These are phyloP conservation scores for Zapornia atra DNA, from an alignment of 2,113 vertebrate genomes.

Conservation along the genomic window DNA sequence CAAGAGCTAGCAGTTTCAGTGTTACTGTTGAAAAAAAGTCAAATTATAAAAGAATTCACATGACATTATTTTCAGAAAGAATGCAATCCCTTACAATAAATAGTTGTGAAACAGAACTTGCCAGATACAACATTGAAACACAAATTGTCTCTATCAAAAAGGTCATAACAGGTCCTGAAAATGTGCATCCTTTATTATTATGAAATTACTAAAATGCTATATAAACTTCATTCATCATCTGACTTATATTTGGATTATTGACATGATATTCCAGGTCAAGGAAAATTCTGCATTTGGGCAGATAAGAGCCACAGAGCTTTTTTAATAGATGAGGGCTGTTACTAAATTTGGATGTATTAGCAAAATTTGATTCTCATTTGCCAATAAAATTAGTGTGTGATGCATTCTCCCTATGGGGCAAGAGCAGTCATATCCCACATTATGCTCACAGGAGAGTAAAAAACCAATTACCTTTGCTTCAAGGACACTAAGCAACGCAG, in stretches of 20 bases:
- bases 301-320: background rate
- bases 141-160: background rate
- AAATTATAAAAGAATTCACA: background rate
- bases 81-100: background rate
- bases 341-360: slow-evolving; percentile 21
- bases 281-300: background rate
- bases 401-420: background rate
- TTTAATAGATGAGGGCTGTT: slow-evolving; percentile 12
- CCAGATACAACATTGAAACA: background rate
- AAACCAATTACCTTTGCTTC: slow-evolving; percentile 66
- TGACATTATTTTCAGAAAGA: background rate
- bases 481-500: slow-evolving; percentile 58
- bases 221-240: background rate
- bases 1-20: background rate
- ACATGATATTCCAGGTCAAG: background rate
- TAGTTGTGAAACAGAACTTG: background rate
- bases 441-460: slow-evolving; percentile 43
- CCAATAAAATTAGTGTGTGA: slow-evolving; percentile 52
- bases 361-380: slow-evolving; percentile 56
- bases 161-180: background rate
- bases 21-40: background rate
- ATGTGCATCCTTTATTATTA: background rate
- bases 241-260: background rate
- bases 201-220: background rate
- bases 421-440: slow-evolving; percentile 31